Percentiles rank a stretch among this genome's conserved stretches.
phyloP scores from a whole-genome alignment of 2,113 vertebrate species.

The Sardina pilchardus region DNA sequence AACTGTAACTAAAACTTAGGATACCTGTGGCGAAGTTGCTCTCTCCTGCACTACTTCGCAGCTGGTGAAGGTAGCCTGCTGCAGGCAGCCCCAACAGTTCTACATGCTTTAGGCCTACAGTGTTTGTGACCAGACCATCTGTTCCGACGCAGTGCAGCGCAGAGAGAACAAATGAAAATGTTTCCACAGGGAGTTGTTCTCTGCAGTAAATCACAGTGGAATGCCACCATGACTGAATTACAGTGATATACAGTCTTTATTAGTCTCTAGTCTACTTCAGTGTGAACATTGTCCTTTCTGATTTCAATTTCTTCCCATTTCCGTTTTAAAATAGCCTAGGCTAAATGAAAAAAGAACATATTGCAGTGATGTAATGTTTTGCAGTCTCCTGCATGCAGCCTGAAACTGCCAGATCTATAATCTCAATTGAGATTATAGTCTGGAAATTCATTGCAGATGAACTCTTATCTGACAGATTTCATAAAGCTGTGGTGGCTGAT shows the following conservation, averaged over 20 bases:
- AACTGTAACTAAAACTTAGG: conserved; percentile 26
- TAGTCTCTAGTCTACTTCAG: too few relatives aligned
- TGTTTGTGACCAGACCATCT: conserved; percentile 45
- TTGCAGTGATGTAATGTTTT: too few relatives aligned
- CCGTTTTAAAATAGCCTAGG: too few relatives aligned
- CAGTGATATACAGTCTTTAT: not conserved
- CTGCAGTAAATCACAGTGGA: conserved; percentile 27
- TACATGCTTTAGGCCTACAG: conserved; percentile 37
- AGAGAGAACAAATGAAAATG: conserved; percentile 37
- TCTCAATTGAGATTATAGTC: not conserved
- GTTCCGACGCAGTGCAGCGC: conserved; percentile 16
- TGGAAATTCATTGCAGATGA: not conserved
- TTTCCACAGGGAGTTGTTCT: conserved; percentile 20
- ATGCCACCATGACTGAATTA: conserved; percentile 25
- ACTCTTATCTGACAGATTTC: not conserved
- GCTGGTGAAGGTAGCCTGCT: conserved; percentile 40
- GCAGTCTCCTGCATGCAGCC: too few relatives aligned
- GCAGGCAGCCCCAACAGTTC: conserved; percentile 23
- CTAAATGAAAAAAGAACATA: too few relatives aligned
- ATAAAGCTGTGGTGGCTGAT: not conserved
- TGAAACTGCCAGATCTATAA: not conserved
- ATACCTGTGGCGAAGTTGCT: conserved; percentile 14
- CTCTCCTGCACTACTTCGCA: not conserved
- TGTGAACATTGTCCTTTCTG: too few relatives aligned
- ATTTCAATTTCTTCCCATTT: too few relatives aligned